Percentiles rank a stretch among this genome's conserved stretches.
Evolutionary conservation across 23 tunicate species (phyloP).

Genomic region (Corella eumyota): DNA sequence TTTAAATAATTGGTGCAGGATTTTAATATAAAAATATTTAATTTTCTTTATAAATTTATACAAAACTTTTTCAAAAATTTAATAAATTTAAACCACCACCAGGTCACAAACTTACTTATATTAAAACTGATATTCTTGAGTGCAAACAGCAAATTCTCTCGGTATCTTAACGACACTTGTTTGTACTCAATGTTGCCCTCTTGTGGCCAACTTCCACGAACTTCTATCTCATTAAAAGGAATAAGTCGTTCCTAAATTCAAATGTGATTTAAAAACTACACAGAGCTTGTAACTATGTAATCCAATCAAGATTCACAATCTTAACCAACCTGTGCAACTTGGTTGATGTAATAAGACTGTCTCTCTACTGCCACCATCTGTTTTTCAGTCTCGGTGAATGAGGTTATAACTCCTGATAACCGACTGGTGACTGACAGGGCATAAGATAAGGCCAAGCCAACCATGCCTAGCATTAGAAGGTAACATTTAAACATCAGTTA

Average conservation of each 20-base stretch:
- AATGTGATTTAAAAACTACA: too few species aligned
- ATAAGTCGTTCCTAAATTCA: slow-evolving; percentile 22
- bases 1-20: too few species aligned
- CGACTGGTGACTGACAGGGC: slow-evolving; percentile 82
- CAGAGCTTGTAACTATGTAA: too few species aligned
- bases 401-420: slow-evolving; percentile 82
- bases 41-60: too few species aligned
- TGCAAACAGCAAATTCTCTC: slow-evolving; percentile 44
- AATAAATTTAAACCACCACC: too few species aligned
- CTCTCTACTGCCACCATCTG: slow-evolving; percentile 96
- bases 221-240: slow-evolving; percentile 7
- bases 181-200: slow-evolving; percentile 48
- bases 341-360: slow-evolving; percentile 62
- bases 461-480: slow-evolving; percentile 33
- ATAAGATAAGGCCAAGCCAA: slow-evolving; percentile 85
- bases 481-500: not conserved
- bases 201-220: slow-evolving; percentile 40
- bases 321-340: slow-evolving; percentile 79
- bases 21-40: too few species aligned
- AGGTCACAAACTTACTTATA: slow-evolving; percentile 36
- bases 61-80: too few species aligned
- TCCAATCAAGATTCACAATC: too few species aligned
- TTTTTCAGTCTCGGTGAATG: slow-evolving; percentile 94
- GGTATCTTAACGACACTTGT: slow-evolving; percentile 50
- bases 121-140: slow-evolving; percentile 41